phyloP scores from a whole-genome alignment of 1,140 invertebrate species.

The Coenobita brevimanus region DNA sequence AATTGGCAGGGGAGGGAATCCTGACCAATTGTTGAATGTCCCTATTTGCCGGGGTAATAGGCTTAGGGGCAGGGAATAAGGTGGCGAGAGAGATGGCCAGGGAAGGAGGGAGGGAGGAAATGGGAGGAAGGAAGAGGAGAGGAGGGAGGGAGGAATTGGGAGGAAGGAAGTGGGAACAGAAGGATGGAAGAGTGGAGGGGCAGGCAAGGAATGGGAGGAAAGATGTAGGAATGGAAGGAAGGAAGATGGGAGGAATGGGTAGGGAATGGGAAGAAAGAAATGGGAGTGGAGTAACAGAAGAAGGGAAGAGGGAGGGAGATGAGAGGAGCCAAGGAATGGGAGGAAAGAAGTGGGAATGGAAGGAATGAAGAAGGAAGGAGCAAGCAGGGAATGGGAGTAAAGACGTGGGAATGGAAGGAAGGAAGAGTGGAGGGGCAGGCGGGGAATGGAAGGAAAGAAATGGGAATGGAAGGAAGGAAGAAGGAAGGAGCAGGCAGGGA shows the following conservation, averaged over 20 bases:
- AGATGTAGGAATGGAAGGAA: not conserved
- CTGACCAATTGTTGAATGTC: constrained; percentile 44
- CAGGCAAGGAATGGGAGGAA: not conserved
- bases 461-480: too few species aligned
- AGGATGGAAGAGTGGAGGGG: not conserved
- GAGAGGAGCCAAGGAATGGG: not conserved
- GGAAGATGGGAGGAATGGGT: not conserved
- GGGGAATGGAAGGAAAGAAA: too few species aligned
- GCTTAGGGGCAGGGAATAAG: constrained; percentile 36
- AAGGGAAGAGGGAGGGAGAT: not conserved
- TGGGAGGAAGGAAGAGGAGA: not conserved
- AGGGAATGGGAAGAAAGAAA: not conserved
- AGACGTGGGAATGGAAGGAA: too few species aligned
- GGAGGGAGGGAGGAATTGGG: not conserved
- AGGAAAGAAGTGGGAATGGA: too few species aligned
- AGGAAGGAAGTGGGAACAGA: not conserved
- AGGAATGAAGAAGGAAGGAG: too few species aligned
- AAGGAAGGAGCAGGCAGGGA: too few species aligned
- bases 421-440: too few species aligned
- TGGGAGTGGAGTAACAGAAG: not conserved
- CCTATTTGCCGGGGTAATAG: constrained; percentile 51
- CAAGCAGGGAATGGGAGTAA: too few species aligned
- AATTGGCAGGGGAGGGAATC: constrained; percentile 41
- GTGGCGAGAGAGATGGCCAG: not conserved
- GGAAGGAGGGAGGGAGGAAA: not conserved